Evolutionary conservation across 2,113 vertebrate species (phyloP).

Genomic region (Brachyistius frenatus): DNA sequence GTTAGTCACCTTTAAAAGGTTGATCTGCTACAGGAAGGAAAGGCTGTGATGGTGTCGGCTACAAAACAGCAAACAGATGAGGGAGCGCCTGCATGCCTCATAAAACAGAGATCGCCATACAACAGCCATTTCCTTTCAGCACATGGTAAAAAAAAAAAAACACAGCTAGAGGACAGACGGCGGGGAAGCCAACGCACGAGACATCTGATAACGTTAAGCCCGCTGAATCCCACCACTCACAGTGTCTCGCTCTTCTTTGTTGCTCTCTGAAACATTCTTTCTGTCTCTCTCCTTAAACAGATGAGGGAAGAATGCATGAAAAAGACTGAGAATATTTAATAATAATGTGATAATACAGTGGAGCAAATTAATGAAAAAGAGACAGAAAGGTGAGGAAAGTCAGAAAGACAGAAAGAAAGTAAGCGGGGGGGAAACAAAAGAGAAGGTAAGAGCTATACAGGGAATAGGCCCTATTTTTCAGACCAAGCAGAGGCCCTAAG

Average conservation of each 20-base stretch:
- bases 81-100: constrained; percentile 76
- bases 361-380: background rate
- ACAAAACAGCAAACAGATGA: constrained; percentile 74
- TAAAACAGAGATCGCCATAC: constrained; percentile 76
- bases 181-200: constrained; percentile 56
- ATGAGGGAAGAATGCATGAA: constrained; percentile 3
- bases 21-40: constrained; percentile 50
- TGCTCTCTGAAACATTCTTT: background rate
- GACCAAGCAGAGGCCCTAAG: constrained; percentile 56
- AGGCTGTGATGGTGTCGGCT: constrained; percentile 30
- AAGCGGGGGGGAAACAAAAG: constrained; percentile 11
- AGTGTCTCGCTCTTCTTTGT: constrained; percentile 20
- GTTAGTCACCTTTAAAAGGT: constrained; percentile 64
- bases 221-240: constrained; percentile 60
- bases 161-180: constrained; percentile 73
- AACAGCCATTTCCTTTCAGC: constrained; percentile 74
- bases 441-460: constrained; percentile 25
- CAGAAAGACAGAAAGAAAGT: background rate
- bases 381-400: background rate
- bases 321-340: background rate
- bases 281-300: constrained; percentile 18
- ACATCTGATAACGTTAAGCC: constrained; percentile 78
- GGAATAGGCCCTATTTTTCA: constrained; percentile 61
- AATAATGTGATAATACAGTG: constrained; percentile 8
- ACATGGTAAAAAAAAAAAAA: constrained; percentile 64